Evolutionary conservation across 2,113 vertebrate species (phyloP), one percentile per base, ranked within the genome.

Genomic region (Bubo scandiacus): DNA sequence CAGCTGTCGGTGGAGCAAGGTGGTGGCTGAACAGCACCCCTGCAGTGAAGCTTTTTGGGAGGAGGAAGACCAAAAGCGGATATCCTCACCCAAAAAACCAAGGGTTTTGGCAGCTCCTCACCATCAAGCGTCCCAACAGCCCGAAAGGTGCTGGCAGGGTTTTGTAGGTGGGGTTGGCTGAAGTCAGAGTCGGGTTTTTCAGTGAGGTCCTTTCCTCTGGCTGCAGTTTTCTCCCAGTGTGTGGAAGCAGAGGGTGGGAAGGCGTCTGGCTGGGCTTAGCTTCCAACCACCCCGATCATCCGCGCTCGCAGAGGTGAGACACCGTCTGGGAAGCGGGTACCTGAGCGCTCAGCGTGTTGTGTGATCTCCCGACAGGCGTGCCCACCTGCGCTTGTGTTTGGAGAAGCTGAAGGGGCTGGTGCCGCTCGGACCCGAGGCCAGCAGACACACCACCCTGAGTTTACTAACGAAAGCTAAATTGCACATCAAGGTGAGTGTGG

Each of bases 321-420:
- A 15, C 11, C 3, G 0, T 2, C 3, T 0, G 27, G 88, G 81
- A 7, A 27, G 54, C 7, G 6, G 38, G 63, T 20, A 4, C 14
- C 34, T 5, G 51, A 27, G 2, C 3, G 32, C 32, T 27, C 2
- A 23, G 40, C 4, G 3, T 12, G 25, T 15, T 1, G 38, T 45
- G 9, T 87, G 47, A 4, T 92, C 51, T 85, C 23, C 13, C 38
- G 67, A 0, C 91, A 99, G 99, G 93, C 98, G 99, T 57, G 99
- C 99, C 89, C 98, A 99, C 92, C 98, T 99, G 85, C 98, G 99
- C 84, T 94, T 99, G 94, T 99, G 99, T 94, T 97, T 99, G 96
- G 99, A 99, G 97, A 99, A 98, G 96, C 98, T 99, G 96, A 99
- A 99, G 95, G 99, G 99, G 27, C 96, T 99, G 20, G 99, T 99